These are phyloP conservation scores for Celastrina argiolus DNA, from an alignment of 2,888 invertebrate genomes.

Conservation along the genomic window DNA sequence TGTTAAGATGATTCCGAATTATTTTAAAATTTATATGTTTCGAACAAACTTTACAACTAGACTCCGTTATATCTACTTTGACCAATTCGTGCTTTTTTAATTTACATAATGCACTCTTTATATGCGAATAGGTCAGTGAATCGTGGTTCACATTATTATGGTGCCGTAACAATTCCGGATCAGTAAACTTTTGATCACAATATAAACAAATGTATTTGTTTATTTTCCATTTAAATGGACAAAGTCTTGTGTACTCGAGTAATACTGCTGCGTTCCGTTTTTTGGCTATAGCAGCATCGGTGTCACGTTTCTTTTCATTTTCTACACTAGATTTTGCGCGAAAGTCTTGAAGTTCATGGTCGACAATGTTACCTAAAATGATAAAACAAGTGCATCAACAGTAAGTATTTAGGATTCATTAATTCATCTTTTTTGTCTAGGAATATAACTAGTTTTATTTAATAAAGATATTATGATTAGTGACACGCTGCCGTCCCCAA, in stretches of 20 bases:
- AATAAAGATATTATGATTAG: too few species aligned
- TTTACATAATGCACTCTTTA: slow-evolving; percentile 47
- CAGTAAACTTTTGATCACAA: slow-evolving; percentile 53
- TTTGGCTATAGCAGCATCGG: slow-evolving; percentile 47
- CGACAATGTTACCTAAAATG: slow-evolving; percentile 60
- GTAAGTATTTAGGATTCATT: slow-evolving; percentile 27
- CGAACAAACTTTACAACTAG: slow-evolving; percentile 55
- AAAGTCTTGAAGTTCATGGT: slow-evolving; percentile 29
- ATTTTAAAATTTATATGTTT: slow-evolving; percentile 40
- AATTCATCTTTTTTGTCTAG: too few species aligned
- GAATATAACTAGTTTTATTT: too few species aligned
- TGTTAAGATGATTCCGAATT: slow-evolving; percentile 53
- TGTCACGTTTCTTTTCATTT: slow-evolving; percentile 38
- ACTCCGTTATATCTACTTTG: slow-evolving; percentile 60
- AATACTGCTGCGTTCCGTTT: slow-evolving; percentile 50
- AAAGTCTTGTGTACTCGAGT: slow-evolving; percentile 56
- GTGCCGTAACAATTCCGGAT: slow-evolving; percentile 48
- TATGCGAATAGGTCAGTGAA: slow-evolving; percentile 36
- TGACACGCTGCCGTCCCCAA: too few species aligned
- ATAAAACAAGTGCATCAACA: slow-evolving; percentile 52
- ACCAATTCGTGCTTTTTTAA: slow-evolving; percentile 57
- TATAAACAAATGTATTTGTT: slow-evolving; percentile 61
- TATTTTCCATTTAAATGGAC: slow-evolving; percentile 65
- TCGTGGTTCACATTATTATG: slow-evolving; percentile 46
- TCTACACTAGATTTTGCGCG: slow-evolving; percentile 37